These are phyloP conservation scores for Calephelis nemesis DNA, from an alignment of 1,140 invertebrate genomes.

Conservation along the genomic window DNA sequence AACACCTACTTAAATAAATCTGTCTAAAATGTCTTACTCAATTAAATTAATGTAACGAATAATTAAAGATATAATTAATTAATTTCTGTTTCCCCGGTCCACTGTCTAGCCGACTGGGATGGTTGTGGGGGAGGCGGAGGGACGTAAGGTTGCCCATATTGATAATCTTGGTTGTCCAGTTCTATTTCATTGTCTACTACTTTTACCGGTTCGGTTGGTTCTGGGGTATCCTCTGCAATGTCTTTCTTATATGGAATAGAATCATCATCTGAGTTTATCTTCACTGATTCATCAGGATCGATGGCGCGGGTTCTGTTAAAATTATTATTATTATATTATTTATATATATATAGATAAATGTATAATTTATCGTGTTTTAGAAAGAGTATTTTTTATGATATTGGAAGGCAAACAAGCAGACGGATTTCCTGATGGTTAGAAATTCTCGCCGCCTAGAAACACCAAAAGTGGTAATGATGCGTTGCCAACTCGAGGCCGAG, in stretches of 20 bases:
- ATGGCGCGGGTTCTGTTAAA: constrained; percentile 52
- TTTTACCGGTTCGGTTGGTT: constrained; percentile 52
- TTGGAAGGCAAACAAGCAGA: no score
- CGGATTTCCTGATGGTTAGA: no score
- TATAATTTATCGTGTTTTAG: no score
- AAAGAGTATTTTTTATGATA: no score
- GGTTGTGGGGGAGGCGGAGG: constrained; percentile 24
- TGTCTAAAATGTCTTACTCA: constrained; percentile 1
- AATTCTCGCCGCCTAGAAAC: no score
- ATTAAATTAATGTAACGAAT: neutral
- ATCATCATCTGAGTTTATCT: constrained; percentile 67
- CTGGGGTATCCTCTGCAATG: constrained; percentile 57
- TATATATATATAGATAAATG: neutral
- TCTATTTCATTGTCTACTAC: constrained; percentile 36
- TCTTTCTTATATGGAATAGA: constrained; percentile 74
- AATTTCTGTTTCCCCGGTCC: constrained; percentile 68
- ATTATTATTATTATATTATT: constrained; percentile 2
- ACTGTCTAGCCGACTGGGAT: constrained; percentile 36
- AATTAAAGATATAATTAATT: constrained; percentile 43
- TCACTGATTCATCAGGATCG: constrained; percentile 64
- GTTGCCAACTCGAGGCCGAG: no score
- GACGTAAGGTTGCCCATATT: constrained; percentile 21
- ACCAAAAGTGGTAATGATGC: no score
- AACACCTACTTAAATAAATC: neutral
- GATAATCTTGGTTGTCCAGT: constrained; percentile 36